Evolutionary conservation across 1,140 invertebrate genomes (phyloP).

Genomic region (Zaprionus nigranus): DNA sequence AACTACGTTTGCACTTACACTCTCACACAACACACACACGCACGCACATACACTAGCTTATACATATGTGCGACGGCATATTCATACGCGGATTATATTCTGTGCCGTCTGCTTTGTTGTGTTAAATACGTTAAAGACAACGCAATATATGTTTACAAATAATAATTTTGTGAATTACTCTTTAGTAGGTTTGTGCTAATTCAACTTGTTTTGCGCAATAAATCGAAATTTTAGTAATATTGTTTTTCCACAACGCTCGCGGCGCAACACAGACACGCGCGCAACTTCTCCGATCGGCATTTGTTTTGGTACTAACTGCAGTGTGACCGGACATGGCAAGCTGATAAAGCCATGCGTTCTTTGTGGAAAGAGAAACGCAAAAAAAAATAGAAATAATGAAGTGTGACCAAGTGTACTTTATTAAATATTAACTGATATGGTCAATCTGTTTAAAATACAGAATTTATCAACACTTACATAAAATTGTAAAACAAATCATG

Average conservation of each 20-base stretch:
- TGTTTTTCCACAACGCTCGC: slow-evolving; percentile 49
- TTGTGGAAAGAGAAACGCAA: neutral
- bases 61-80: slow-evolving; percentile 12
- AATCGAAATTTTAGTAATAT: slow-evolving; percentile 31
- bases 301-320: slow-evolving; percentile 59
- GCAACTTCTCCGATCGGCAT: slow-evolving; percentile 47
- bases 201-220: slow-evolving; percentile 23
- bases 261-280: slow-evolving; percentile 49
- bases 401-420: slow-evolving; percentile 4
- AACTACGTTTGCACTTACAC: slow-evolving; percentile 34
- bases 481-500: neutral
- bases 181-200: slow-evolving; percentile 36
- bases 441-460: neutral
- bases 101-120: slow-evolving; percentile 5
- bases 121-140: neutral
- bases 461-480: neutral
- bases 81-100: slow-evolving; percentile 18
- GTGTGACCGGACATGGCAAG: slow-evolving; percentile 26
- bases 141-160: neutral
- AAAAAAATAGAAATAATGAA: slow-evolving; percentile 26
- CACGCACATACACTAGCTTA: slow-evolving; percentile 11
- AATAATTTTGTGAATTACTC: slow-evolving; percentile 19
- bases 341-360: slow-evolving; percentile 21
- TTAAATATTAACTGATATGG: no score
- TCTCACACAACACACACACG: slow-evolving; percentile 18